Evolutionary conservation across 2,113 vertebrate species (phyloP).

Genomic region (Sebastes fasciatus): DNA sequence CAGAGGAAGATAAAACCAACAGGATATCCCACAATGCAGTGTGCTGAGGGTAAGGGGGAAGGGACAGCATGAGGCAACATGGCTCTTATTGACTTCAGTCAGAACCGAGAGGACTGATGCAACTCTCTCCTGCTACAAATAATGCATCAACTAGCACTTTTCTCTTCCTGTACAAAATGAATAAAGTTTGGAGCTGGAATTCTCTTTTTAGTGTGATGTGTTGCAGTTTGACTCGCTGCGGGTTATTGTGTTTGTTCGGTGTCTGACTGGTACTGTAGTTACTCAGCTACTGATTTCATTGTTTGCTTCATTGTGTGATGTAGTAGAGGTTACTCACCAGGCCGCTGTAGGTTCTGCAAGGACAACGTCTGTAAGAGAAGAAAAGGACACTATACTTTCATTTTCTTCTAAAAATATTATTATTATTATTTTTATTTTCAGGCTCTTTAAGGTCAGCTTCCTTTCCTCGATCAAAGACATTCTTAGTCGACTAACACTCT

Average conservation of each 20-base stretch:
- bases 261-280: constrained; percentile 33
- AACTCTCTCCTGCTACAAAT: constrained; percentile 69
- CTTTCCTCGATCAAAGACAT: no score
- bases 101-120: constrained; percentile 74
- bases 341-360: background rate
- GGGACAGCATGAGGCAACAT: constrained; percentile 70
- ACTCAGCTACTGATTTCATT: constrained; percentile 13
- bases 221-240: constrained; percentile 32
- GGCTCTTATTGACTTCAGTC: constrained; percentile 70
- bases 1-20: constrained; percentile 65
- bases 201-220: constrained; percentile 30
- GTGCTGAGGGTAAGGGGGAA: constrained; percentile 42
- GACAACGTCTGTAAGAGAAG: background rate
- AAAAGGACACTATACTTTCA: background rate
- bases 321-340: constrained; percentile 6
- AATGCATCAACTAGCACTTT: constrained; percentile 63
- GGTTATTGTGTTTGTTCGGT: background rate
- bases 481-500: no score
- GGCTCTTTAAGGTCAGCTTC: background rate
- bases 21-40: constrained; percentile 77
- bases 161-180: constrained; percentile 68
- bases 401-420: background rate
- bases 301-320: constrained; percentile 13
- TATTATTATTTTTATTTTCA: background rate
- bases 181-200: constrained; percentile 60